phyloP scores from a whole-genome alignment of 1,140 invertebrate species.

The Heliothis subflexa region DNA sequence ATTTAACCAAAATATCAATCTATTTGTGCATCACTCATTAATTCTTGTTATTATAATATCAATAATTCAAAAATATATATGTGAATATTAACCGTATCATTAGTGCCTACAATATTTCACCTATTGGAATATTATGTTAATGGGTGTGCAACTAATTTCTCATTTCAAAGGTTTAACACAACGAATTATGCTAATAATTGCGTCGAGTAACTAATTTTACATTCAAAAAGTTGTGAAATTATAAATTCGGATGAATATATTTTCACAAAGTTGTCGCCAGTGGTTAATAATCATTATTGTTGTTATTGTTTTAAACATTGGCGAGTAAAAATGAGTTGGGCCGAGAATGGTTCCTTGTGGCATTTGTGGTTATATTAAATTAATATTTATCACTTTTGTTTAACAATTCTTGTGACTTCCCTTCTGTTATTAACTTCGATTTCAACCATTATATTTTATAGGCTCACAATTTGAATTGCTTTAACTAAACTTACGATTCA shows the following conservation, averaged over 20 bases:
- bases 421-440: neutral
- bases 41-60: no score
- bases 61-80: neutral
- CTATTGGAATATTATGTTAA: constrained; percentile 49
- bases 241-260: constrained; percentile 70
- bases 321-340: neutral
- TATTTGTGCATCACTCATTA: no score
- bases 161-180: constrained; percentile 40
- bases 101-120: neutral
- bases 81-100: neutral
- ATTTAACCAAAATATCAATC: no score
- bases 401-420: neutral
- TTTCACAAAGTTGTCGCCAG: constrained; percentile 61
- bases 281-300: constrained; percentile 58
- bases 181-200: constrained; percentile 62
- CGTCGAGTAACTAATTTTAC: constrained; percentile 65
- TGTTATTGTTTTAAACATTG: constrained; percentile 31
- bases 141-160: constrained; percentile 54
- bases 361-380: neutral
- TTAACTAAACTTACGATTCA: constrained; percentile 10
- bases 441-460: neutral
- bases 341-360: constrained; percentile 3
- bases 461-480: constrained; percentile 2
- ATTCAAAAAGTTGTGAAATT: constrained; percentile 71
- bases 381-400: neutral